phyloP scores from a whole-genome alignment of 1,140 invertebrate genomes.

The Metaphire vulgaris region DNA sequence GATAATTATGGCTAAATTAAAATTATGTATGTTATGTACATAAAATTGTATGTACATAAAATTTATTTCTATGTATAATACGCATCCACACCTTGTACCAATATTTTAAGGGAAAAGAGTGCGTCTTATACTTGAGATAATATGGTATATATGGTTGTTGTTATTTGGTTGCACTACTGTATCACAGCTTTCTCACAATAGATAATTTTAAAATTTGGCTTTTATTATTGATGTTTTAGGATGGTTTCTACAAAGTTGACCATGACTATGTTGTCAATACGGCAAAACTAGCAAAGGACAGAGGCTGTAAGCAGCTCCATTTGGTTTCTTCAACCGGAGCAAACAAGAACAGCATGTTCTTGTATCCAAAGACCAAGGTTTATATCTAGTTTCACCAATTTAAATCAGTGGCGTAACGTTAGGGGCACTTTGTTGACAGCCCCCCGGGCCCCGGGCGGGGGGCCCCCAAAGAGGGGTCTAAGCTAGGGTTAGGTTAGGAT shows the following conservation, averaged over 20 bases:
- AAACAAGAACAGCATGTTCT: constrained; percentile 46
- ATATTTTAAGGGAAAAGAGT: no score
- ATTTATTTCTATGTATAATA: no score
- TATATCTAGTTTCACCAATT: constrained; percentile 15
- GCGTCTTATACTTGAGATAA: no score
- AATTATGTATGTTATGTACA: no score
- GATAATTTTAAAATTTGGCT: not conserved
- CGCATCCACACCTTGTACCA: no score
- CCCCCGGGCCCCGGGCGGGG: no score
- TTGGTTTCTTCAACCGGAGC: constrained; percentile 53
- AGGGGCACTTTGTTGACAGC: no score
- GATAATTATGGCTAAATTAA: no score
- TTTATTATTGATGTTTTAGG: constrained; percentile 35
- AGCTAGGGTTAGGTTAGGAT: not conserved
- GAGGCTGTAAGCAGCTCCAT: constrained; percentile 54
- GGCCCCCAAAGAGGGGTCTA: not conserved
- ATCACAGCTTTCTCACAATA: not conserved
- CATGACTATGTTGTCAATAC: constrained; percentile 56
- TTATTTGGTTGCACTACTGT: not conserved
- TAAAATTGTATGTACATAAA: no score
- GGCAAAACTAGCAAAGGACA: constrained; percentile 53
- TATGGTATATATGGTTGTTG: not conserved
- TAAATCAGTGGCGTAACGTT: constrained; percentile 15
- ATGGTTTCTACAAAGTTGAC: constrained; percentile 57
- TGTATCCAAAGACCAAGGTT: constrained; percentile 51